Evolutionary conservation across 2,888 invertebrate genomes (phyloP).

Genomic region (Pachycephus smyrnensis): DNA sequence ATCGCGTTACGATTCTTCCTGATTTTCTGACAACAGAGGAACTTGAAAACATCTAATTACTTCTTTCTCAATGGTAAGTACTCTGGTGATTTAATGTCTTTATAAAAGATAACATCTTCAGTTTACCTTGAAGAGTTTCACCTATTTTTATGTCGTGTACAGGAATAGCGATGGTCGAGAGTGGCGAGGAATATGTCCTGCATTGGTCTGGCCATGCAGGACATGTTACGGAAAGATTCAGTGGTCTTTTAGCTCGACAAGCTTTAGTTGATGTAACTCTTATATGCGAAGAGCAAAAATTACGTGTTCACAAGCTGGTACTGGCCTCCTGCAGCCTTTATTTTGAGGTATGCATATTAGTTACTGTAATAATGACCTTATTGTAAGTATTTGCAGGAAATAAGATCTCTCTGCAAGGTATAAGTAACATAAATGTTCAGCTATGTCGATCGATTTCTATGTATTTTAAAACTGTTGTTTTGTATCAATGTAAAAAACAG

Average conservation of each 20-base stretch:
- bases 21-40: neutral
- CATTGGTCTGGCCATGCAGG: conserved; percentile 79
- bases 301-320: conserved; percentile 81
- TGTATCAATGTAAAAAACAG: conserved; percentile 38
- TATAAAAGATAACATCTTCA: neutral
- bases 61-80: neutral
- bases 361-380: neutral
- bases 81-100: neutral
- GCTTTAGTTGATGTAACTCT: conserved; percentile 81
- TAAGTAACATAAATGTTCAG: neutral
- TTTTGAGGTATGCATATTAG: conserved; percentile 73
- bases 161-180: conserved; percentile 55
- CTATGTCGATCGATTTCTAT: neutral
- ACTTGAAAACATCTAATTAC: neutral
- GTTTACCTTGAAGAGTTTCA: neutral
- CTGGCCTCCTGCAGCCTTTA: conserved; percentile 80
- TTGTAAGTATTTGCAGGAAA: too few species aligned
- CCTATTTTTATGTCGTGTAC: conserved; percentile 9
- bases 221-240: conserved; percentile 77
- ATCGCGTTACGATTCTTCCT: neutral
- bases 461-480: conserved; percentile 5
- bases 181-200: conserved; percentile 69
- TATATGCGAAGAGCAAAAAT: conserved; percentile 80
- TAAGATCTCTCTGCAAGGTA: neutral
- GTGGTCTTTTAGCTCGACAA: conserved; percentile 79